These are phyloP conservation scores for Drosophila kohkoa DNA, from an alignment of 1,140 invertebrate genomes.

Conservation along the genomic window DNA sequence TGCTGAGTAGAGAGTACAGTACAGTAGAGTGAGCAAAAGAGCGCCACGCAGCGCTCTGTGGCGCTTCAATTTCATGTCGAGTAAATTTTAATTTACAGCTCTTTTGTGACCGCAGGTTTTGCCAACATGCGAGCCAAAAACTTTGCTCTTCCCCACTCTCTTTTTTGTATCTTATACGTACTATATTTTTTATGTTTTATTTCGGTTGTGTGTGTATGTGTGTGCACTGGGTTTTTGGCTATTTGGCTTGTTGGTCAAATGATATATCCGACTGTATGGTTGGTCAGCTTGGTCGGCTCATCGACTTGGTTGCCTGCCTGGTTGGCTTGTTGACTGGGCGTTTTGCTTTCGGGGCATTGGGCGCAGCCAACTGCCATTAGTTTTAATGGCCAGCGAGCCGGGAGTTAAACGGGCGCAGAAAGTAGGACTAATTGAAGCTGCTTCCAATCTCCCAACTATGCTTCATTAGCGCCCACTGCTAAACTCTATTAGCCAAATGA, in stretches of 20 bases:
- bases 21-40: slow-evolving; percentile 1
- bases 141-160: slow-evolving; percentile 48
- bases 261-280: slow-evolving; percentile 62
- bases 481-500: slow-evolving; percentile 73
- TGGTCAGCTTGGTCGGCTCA: slow-evolving; percentile 6
- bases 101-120: slow-evolving; percentile 76
- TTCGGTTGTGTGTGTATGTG: slow-evolving; percentile 24
- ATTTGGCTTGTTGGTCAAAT: slow-evolving; percentile 67
- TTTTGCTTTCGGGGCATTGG: slow-evolving; percentile 42
- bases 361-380: slow-evolving; percentile 61
- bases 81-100: slow-evolving; percentile 82
- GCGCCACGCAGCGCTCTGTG: slow-evolving; percentile 17
- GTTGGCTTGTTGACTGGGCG: slow-evolving; percentile 15
- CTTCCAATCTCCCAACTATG: slow-evolving; percentile 68
- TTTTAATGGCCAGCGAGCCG: slow-evolving; percentile 58
- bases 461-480: slow-evolving; percentile 63
- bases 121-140: slow-evolving; percentile 68
- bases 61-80: slow-evolving; percentile 79
- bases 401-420: background rate
- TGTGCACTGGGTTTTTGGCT: slow-evolving; percentile 34
- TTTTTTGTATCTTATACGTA: slow-evolving; percentile 17
- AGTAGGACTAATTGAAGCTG: slow-evolving; percentile 62
- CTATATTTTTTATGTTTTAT: slow-evolving; percentile 28
- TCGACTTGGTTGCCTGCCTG: background rate
- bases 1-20: background rate